These are phyloP conservation scores for Cheilosia vulpina DNA, from an alignment of 2,888 invertebrate species.

Conservation along the genomic window DNA sequence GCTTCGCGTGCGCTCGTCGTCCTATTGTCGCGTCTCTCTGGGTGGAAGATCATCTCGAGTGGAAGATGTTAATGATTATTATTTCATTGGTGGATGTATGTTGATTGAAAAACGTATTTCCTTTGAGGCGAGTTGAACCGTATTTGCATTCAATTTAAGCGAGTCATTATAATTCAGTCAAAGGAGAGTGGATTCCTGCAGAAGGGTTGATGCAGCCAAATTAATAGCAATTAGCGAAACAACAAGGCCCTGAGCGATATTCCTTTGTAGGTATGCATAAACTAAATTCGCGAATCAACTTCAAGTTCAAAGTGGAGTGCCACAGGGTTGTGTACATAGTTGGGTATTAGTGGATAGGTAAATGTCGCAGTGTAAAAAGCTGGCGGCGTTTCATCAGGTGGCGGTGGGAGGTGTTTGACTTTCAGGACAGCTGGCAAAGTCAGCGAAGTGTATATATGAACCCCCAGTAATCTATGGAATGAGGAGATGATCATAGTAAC, in stretches of 20 bases:
- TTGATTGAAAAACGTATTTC: slow-evolving; percentile 44
- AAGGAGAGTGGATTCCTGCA: neutral
- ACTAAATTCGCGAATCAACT: neutral
- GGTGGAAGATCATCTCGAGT: slow-evolving; percentile 63
- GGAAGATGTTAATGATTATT: slow-evolving; percentile 67
- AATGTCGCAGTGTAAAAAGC: no score
- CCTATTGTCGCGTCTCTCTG: slow-evolving; percentile 27
- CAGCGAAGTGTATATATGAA: no score
- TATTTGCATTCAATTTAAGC: slow-evolving; percentile 23
- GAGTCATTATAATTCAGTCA: slow-evolving; percentile 1
- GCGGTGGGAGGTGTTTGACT: no score
- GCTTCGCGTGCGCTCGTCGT: neutral
- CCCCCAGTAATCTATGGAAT: no score
- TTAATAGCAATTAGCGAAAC: slow-evolving; percentile 10
- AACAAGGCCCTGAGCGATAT: neutral
- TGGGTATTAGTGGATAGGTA: no score
- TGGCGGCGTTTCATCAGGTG: no score
- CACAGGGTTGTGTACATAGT: neutral
- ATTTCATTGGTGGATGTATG: slow-evolving; percentile 58
- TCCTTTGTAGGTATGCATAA: neutral
- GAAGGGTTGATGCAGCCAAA: slow-evolving; percentile 1
- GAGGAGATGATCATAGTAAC: no score
- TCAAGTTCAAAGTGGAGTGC: neutral
- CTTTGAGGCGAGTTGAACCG: slow-evolving; percentile 27
- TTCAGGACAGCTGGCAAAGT: no score